Evolutionary conservation across 2,113 vertebrate genomes (phyloP).

Genomic region (Oreotrochilus melanogaster): DNA sequence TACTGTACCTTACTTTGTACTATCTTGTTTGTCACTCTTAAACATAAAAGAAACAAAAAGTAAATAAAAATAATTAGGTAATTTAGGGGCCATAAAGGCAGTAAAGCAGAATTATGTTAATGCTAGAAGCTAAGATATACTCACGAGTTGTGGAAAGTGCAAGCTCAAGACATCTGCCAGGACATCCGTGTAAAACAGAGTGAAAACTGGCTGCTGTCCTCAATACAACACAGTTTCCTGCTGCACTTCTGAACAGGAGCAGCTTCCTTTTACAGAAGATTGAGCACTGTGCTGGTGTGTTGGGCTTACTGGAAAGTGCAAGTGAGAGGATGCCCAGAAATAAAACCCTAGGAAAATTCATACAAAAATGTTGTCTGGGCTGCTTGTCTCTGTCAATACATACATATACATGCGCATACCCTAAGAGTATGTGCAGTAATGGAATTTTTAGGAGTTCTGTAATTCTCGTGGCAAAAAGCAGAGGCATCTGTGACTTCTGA

Average conservation of each 20-base stretch:
- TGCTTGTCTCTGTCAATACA: fast-evolving
- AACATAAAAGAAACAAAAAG: not conserved
- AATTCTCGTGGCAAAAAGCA: not conserved
- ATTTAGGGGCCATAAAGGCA: not conserved
- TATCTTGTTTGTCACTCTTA: not conserved
- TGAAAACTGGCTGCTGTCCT: not conserved
- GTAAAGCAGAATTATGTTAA: not conserved
- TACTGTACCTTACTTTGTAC: fast-evolving
- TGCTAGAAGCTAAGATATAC: not conserved
- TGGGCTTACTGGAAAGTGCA: not conserved
- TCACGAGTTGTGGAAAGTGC: not conserved
- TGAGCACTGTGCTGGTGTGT: fast-evolving
- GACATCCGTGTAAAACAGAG: not conserved
- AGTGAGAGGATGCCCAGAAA: not conserved
- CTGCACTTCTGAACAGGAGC: fast-evolving
- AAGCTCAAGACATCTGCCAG: not conserved
- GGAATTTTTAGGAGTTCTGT: not conserved
- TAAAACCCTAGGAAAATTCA: not conserved
- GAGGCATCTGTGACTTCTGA: not conserved
- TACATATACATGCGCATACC: no score
- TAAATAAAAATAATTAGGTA: not conserved
- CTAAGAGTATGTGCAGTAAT: not conserved
- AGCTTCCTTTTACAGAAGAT: not conserved
- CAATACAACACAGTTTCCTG: fast-evolving
- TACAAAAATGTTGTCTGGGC: not conserved